Evolutionary conservation across 2,888 invertebrate species (phyloP).

Genomic region (Helicoverpa assulta): DNA sequence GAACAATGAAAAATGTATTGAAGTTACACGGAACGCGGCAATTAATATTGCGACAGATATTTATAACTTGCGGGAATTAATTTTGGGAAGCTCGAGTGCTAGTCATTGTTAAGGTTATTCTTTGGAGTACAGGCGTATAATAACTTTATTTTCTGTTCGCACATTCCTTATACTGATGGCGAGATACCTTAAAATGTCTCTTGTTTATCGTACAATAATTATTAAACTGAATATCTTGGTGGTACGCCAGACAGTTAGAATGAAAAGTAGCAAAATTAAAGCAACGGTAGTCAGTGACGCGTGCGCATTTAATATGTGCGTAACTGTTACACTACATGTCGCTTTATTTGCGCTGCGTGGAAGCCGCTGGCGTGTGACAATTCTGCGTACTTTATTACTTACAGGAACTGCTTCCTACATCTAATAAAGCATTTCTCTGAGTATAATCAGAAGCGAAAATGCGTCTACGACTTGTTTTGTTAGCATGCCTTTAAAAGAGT

Average conservation of each 20-base stretch:
- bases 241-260: conserved; percentile 32
- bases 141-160: conserved; percentile 9
- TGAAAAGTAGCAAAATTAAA: conserved; percentile 45
- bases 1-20: conserved; percentile 79
- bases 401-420: conserved; percentile 6
- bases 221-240: conserved; percentile 19
- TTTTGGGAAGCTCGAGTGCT: conserved; percentile 24
- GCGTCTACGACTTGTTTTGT: neutral
- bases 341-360: conserved; percentile 68
- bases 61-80: conserved; percentile 55
- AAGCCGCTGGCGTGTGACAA: conserved; percentile 45
- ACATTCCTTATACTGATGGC: conserved; percentile 17
- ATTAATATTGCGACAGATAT: conserved; percentile 67
- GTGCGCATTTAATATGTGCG: conserved; percentile 43
- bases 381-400: conserved; percentile 18
- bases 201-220: conserved; percentile 25
- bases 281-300: conserved; percentile 38
- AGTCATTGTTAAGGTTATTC: conserved; percentile 29
- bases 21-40: conserved; percentile 70
- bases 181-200: conserved; percentile 23
- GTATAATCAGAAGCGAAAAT: neutral
- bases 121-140: neutral
- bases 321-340: conserved; percentile 62
- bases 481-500: neutral
- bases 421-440: conserved; percentile 4